These are phyloP conservation scores for Hypercompe scribonia DNA, from an alignment of 2,888 invertebrate genomes.

Conservation along the genomic window DNA sequence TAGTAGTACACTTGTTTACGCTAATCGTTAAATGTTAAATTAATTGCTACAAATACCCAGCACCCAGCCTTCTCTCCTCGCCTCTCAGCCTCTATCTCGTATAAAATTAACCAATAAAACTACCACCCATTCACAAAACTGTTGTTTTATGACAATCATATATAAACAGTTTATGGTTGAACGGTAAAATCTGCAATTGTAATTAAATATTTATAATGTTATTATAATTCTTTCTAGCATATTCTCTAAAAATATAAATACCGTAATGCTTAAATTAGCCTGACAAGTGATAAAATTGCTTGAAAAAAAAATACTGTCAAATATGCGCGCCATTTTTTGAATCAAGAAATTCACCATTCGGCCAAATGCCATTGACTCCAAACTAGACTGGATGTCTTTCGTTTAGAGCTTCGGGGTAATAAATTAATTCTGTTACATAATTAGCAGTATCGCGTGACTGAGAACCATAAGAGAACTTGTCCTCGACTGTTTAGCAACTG, in stretches of 20 bases:
- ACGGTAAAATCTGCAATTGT: slow-evolving; percentile 7
- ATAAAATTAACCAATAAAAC: not conserved
- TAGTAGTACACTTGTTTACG: slow-evolving; percentile 8
- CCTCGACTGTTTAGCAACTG: slow-evolving; percentile 63
- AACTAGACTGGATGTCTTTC: slow-evolving; percentile 38
- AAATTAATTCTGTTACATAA: slow-evolving; percentile 79
- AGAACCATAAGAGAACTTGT: slow-evolving; percentile 76
- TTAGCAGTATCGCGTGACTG: slow-evolving; percentile 80
- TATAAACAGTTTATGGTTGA: slow-evolving; percentile 3
- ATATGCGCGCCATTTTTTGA: slow-evolving; percentile 11
- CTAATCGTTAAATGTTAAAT: not conserved
- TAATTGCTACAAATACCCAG: not conserved
- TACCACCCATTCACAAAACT: not conserved
- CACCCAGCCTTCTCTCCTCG: not conserved
- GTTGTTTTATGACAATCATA: not conserved
- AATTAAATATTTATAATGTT: not conserved
- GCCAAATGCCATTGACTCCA: slow-evolving; percentile 38
- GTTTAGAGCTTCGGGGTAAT: slow-evolving; percentile 56
- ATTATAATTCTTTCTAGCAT: not conserved
- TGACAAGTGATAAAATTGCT: not conserved
- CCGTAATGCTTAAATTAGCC: not conserved
- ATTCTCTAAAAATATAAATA: not conserved
- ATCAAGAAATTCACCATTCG: slow-evolving; percentile 22
- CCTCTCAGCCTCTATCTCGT: not conserved
- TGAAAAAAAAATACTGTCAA: slow-evolving; percentile 12